phyloP scores from a whole-genome alignment of 2,797 vertebrate species.

The Ctenochaetus hawaiiensis region DNA sequence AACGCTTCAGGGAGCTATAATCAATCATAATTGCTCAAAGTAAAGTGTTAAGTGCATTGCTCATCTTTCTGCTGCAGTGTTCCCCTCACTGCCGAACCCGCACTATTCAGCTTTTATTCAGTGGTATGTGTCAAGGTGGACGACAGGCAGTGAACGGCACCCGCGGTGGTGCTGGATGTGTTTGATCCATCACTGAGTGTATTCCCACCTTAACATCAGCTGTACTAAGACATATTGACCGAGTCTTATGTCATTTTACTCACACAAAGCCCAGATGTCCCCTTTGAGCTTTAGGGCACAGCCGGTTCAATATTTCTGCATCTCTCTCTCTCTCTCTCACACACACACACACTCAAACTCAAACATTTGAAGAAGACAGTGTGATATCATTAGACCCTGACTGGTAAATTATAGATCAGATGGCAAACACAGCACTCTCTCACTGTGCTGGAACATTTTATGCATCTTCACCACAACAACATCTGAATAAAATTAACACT shows the following conservation, averaged over 20 bases:
- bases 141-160: constrained; percentile 3
- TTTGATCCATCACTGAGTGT: constrained; percentile 24
- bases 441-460: constrained; percentile 1
- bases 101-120: constrained; percentile 46
- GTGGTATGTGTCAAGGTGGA: constrained; percentile 18
- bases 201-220: constrained; percentile 18
- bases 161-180: background rate
- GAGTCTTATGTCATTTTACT: constrained; percentile 1
- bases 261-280: background rate
- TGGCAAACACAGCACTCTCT: constrained; percentile 23
- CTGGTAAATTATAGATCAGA: constrained; percentile 56
- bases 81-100: constrained; percentile 41
- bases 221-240: constrained; percentile 16
- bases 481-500: constrained; percentile 20
- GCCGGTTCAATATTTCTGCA: background rate
- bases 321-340: background rate
- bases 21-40: constrained; percentile 74
- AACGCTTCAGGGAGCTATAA: constrained; percentile 54
- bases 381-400: constrained; percentile 40
- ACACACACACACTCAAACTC: constrained; percentile 7
- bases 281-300: constrained; percentile 6
- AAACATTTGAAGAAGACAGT: constrained; percentile 18
- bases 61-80: constrained; percentile 52
- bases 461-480: constrained; percentile 36
- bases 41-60: constrained; percentile 46